phyloP scores from a whole-genome alignment of 2,888 invertebrate species.

The Pachycephus smyrnensis region DNA sequence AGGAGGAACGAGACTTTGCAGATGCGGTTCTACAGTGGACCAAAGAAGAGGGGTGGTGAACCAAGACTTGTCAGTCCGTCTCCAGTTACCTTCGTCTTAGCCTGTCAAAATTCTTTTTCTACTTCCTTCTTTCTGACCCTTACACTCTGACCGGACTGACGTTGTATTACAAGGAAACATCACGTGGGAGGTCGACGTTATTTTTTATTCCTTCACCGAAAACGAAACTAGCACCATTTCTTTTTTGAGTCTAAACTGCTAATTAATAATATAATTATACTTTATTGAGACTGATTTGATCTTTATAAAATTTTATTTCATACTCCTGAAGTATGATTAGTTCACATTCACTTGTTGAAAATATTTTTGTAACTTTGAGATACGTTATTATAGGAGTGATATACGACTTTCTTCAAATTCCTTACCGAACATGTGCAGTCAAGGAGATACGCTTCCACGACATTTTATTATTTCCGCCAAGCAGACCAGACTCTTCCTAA shows the following conservation, averaged over 20 bases:
- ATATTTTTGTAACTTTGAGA: neutral
- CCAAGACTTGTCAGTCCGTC: constrained; percentile 16
- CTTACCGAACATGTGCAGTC: neutral
- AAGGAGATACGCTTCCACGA: neutral
- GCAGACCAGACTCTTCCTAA: neutral
- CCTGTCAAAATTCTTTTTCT: constrained; percentile 34
- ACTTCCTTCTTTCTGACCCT: constrained; percentile 29
- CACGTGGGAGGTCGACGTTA: neutral
- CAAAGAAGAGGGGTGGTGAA: constrained; percentile 18
- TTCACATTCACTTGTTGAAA: neutral
- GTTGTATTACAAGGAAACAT: neutral
- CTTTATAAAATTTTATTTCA: neutral
- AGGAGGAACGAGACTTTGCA: neutral
- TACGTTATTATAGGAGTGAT: neutral
- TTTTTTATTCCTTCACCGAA: neutral
- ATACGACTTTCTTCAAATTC: neutral
- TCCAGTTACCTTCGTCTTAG: constrained; percentile 46
- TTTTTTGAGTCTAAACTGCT: neutral
- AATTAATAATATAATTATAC: neutral
- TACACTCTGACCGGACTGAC: neutral
- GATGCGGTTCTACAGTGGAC: constrained; percentile 9
- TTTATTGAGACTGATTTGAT: neutral
- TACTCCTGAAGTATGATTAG: neutral
- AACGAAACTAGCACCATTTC: too few species aligned
- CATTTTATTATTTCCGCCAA: neutral